Conservation (phyloP, 2,113 vertebrate genomes). For the Andinoacara biseriatus region DNA sequence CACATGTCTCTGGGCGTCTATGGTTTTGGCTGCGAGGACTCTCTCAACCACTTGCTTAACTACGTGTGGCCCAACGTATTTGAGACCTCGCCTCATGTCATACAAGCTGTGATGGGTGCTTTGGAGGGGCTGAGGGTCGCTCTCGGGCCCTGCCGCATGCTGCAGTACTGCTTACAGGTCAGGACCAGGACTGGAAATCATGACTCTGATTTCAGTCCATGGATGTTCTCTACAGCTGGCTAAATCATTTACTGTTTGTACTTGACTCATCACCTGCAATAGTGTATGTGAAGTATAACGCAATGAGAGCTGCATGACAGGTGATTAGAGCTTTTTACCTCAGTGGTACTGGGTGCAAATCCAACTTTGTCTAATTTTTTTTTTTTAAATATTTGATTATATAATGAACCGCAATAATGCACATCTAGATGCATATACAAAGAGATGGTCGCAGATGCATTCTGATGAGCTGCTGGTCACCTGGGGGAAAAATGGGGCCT, state of each 20-base stretch:
- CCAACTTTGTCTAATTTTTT: neutral
- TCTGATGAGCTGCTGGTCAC: neutral
- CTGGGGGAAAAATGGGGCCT: neutral
- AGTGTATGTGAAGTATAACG: neutral
- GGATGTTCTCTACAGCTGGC: neutral
- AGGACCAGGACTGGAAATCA: neutral
- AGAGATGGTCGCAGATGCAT: neutral
- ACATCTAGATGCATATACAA: neutral
- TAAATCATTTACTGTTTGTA: neutral
- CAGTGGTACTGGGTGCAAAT: neutral
- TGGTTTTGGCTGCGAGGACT: conserved; percentile 97
- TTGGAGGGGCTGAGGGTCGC: conserved; percentile 95
- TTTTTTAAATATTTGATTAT: too few species aligned
- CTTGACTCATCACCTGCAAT: neutral
- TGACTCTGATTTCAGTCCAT: neutral
- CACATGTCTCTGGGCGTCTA: conserved; percentile 99
- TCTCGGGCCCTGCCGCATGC: conserved; percentile 96
- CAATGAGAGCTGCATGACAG: neutral
- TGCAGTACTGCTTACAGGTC: conserved; percentile 99
- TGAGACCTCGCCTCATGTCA: conserved; percentile 97
- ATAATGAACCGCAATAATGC: too few species aligned
- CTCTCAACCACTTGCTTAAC: conserved; percentile 95
- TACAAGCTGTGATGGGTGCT: conserved; percentile 98
- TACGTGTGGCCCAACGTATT: conserved; percentile 99
- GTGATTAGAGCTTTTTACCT: neutral